These are phyloP conservation scores for Saimiri boliviensis DNA, from an alignment of 2,113 vertebrate genomes.

Conservation along the genomic window DNA sequence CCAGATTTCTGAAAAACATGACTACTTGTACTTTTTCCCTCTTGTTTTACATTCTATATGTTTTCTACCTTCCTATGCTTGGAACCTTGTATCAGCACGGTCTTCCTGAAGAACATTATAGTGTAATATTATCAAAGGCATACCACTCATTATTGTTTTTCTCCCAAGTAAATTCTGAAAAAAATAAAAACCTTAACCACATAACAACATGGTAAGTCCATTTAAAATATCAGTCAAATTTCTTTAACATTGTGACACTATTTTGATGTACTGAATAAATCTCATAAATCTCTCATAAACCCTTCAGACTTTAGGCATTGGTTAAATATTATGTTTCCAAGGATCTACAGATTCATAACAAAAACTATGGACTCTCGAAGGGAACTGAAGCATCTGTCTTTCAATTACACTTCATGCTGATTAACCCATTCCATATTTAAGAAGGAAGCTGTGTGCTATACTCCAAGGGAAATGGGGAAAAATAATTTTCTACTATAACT, in stretches of 20 bases:
- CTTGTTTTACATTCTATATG: not conserved
- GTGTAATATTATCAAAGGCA: not conserved
- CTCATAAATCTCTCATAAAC: not conserved
- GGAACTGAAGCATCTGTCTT: not conserved
- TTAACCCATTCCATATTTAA: conserved; percentile 20
- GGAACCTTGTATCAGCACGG: not conserved
- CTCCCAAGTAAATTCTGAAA: not conserved
- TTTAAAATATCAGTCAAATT: conserved; percentile 33
- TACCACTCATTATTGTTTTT: not conserved
- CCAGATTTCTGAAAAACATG: conserved; percentile 20
- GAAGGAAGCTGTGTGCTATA: not conserved
- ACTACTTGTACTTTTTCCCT: not conserved
- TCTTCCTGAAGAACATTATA: not conserved
- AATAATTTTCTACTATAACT: not conserved
- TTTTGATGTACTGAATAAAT: conserved; percentile 20
- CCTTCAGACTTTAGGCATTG: not conserved
- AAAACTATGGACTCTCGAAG: not conserved
- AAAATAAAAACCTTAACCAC: not conserved
- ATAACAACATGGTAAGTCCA: not conserved
- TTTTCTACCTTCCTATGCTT: not conserved
- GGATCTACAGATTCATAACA: not conserved
- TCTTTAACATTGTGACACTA: conserved; percentile 20
- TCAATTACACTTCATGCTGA: not conserved
- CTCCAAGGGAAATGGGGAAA: not conserved
- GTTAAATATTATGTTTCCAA: conserved; percentile 23